These are phyloP conservation scores for Callipepla squamata DNA, from an alignment of 2,113 vertebrate genomes.

Conservation along the genomic window DNA sequence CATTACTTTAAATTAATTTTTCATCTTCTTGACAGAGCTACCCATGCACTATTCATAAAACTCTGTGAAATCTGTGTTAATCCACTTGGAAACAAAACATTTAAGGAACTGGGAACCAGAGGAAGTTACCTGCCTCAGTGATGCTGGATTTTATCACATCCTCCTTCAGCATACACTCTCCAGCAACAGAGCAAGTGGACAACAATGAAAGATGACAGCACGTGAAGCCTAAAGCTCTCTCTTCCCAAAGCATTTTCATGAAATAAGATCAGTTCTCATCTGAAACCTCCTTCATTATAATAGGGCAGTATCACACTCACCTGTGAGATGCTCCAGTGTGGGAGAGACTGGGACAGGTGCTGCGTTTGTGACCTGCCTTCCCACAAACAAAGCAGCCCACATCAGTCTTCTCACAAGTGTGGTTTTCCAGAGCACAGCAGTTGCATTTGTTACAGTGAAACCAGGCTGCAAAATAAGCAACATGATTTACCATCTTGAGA, in stretches of 20 bases:
- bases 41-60: background rate
- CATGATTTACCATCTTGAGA: background rate
- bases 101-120: background rate
- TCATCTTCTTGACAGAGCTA: background rate
- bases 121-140: background rate
- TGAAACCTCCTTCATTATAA: background rate
- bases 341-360: slow-evolving; percentile 77
- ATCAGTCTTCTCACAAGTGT: slow-evolving; percentile 74
- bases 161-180: background rate
- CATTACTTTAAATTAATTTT: background rate
- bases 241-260: background rate
- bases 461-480: slow-evolving; percentile 84
- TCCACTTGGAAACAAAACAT: background rate
- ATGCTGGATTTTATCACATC: background rate
- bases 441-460: slow-evolving; percentile 85
- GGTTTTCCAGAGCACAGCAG: slow-evolving; percentile 83
- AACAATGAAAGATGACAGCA: background rate
- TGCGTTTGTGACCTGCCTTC: slow-evolving; percentile 85
- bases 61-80: background rate
- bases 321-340: background rate
- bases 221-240: background rate
- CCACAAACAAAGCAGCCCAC: slow-evolving; percentile 88
- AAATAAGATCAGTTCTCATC: background rate
- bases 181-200: background rate
- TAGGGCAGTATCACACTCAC: slow-evolving; percentile 56